Percentiles rank a stretch among this genome's conserved stretches.
Evolutionary conservation across 2,113 vertebrate genomes (phyloP).

Genomic region (Symphodus melops): DNA sequence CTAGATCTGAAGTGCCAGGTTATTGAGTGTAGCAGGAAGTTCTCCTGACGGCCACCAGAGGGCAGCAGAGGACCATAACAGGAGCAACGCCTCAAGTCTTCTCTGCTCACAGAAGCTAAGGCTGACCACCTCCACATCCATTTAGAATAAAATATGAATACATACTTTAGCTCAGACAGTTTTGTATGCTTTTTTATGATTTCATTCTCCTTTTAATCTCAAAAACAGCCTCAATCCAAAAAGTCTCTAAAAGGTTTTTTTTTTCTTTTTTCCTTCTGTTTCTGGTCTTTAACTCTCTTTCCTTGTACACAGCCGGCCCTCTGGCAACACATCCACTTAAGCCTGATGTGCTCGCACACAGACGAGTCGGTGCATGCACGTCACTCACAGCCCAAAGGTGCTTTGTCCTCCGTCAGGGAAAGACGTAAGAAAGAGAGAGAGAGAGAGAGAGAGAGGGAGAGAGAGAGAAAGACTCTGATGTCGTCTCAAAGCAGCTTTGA

Average conservation of each 20-base stretch:
- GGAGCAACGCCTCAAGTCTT: too few relatives aligned
- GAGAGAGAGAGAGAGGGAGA: neutral
- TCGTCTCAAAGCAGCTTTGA: too few relatives aligned
- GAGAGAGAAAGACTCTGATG: too few relatives aligned
- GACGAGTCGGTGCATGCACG: neutral
- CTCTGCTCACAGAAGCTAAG: too few relatives aligned
- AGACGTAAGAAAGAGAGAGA: neutral
- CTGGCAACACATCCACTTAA: conserved; percentile 21
- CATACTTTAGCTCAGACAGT: neutral
- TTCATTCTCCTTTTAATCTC: neutral
- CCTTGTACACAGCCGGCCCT: neutral
- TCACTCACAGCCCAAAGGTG: neutral
- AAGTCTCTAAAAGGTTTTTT: neutral
- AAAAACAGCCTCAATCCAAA: neutral
- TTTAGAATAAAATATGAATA: neutral
- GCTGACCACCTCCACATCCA: neutral
- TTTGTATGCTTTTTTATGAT: neutral
- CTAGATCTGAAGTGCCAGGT: neutral
- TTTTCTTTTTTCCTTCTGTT: neutral
- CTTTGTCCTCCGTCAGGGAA: neutral
- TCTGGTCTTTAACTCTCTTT: neutral
- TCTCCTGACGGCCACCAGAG: conserved; percentile 2
- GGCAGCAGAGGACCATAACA: conserved; percentile 9
- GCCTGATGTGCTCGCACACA: conserved; percentile 21
- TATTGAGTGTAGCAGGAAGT: neutral